phyloP scores from a whole-genome alignment of 1,140 invertebrate genomes.

The Neodiprion fabricii region DNA sequence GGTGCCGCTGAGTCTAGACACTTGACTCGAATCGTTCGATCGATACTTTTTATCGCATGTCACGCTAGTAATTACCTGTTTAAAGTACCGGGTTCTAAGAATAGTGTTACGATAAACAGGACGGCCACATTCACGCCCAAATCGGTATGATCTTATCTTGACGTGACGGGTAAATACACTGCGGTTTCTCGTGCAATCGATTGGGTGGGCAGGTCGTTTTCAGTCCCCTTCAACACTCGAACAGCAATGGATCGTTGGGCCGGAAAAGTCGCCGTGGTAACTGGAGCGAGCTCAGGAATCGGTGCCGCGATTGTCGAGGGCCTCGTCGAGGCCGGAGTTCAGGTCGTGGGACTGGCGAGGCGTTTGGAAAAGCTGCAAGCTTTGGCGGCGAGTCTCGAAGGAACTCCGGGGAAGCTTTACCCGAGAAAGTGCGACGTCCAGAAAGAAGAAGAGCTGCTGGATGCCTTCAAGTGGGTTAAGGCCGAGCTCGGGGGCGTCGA shows the following conservation, averaged over 20 bases:
- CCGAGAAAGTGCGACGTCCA: conserved; percentile 70
- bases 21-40: too few relatives aligned
- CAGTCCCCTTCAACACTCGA: background rate
- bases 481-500: conserved; percentile 69
- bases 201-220: background rate
- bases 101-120: too few relatives aligned
- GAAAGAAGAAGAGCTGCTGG: conserved; percentile 69
- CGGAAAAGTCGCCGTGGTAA: conserved; percentile 74
- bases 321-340: conserved; percentile 68
- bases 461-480: conserved; percentile 70
- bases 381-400: conserved; percentile 30
- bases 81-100: too few relatives aligned
- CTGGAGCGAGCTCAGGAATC: conserved; percentile 76
- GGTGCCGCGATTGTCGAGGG: conserved; percentile 66
- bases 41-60: too few relatives aligned
- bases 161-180: background rate
- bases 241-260: conserved; percentile 70
- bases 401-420: conserved; percentile 54
- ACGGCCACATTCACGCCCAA: too few relatives aligned
- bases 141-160: too few relatives aligned
- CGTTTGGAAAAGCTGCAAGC: conserved; percentile 66
- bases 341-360: conserved; percentile 74
- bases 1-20: too few relatives aligned
- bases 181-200: background rate
- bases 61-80: too few relatives aligned